Percentiles rank a stretch among this genome's conserved stretches.
Conservation (phyloP, 2,113 vertebrate species). For the Chaenocephalus aceratus region DNA sequence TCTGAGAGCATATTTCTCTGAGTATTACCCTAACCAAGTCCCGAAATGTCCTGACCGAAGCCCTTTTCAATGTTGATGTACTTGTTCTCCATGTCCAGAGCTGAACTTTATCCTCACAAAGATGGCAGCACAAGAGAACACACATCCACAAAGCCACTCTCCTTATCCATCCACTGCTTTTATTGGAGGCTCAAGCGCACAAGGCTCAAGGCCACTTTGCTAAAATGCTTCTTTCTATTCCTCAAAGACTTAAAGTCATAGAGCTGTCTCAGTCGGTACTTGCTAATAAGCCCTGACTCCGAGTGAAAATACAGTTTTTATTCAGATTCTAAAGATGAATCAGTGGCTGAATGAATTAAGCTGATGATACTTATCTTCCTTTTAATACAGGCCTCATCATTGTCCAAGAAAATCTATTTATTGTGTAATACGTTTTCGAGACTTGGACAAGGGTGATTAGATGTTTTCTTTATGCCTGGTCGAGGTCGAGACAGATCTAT, state of each 20-base stretch:
- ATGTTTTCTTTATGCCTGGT: background rate
- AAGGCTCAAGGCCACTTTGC: constrained; percentile 15
- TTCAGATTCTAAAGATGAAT: constrained; percentile 1
- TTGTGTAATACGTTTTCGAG: background rate
- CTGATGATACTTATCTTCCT: background rate
- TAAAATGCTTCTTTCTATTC: constrained; percentile 5
- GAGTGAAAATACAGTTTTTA: background rate
- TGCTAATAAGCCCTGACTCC: background rate
- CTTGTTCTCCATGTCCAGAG: constrained; percentile 7
- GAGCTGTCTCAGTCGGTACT: constrained; percentile 16
- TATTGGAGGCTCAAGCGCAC: constrained; percentile 12
- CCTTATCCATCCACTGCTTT: constrained; percentile 23
- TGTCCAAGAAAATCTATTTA: background rate
- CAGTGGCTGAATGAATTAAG: background rate
- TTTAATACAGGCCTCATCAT: background rate
- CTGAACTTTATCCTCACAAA: constrained; percentile 26
- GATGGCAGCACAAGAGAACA: background rate
- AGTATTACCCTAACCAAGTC: background rate
- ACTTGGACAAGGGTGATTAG: background rate
- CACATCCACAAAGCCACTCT: constrained; percentile 4
- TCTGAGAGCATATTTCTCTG: background rate
- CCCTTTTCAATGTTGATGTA: background rate
- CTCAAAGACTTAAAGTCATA: constrained; percentile 15
- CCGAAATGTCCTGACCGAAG: constrained; percentile 1
- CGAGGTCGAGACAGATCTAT: background rate